Base-by-base conservation (phyloP, 2,113 vertebrate species). In the Chitala chitala region DNA sequence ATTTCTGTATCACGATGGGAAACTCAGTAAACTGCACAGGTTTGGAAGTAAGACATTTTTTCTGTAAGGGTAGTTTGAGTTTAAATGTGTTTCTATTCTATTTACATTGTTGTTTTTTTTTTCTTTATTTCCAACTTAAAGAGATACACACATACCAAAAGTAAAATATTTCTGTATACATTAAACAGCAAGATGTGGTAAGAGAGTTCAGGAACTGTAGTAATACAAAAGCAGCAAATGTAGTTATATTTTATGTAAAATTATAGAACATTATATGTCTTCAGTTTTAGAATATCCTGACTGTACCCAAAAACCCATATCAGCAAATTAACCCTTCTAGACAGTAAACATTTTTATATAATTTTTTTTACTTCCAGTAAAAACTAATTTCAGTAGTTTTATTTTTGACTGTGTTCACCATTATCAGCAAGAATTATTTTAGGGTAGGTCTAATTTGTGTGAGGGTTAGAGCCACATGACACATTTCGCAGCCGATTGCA, bases 381-480 rank as follows among this genome's bases (percentile, higher is more conserved):
- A 38, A 38, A 38, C 10, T 38, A 63, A 63, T 36, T 38, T 15
- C 59, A 22, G 59, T 10, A 38, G 59, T 15, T 20, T 63, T 63
- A 33, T 63, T 63, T 31, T 29, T 38, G n/a, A n/a, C n/a, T n/a
- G 20, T 2, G 15, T 54, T 63, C n/a, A 17, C 59, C 31, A 36
- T 15, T 63, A 63, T 63, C 38, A 63, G 59, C 17, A 15, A 36
- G 59, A 17, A 63, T 71, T 38, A 53, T 70, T 54, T 33, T 50
- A 50, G 29, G 48, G 24, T 7, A 29, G 44, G 20, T 33, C 5
- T 50, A 69, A 48, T 53, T 38, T 50, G 24, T 53, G 36, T 29
- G 31, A 71, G 26, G 36, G 38, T 29, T 38, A 33, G 51, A 22
- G 22, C 38, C 31, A 36, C 50, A 22, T 36, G 31, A n/a, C 22